Base-by-base conservation (phyloP, 1,140 invertebrate genomes). In the Philotrypesis tridentata region DNA sequence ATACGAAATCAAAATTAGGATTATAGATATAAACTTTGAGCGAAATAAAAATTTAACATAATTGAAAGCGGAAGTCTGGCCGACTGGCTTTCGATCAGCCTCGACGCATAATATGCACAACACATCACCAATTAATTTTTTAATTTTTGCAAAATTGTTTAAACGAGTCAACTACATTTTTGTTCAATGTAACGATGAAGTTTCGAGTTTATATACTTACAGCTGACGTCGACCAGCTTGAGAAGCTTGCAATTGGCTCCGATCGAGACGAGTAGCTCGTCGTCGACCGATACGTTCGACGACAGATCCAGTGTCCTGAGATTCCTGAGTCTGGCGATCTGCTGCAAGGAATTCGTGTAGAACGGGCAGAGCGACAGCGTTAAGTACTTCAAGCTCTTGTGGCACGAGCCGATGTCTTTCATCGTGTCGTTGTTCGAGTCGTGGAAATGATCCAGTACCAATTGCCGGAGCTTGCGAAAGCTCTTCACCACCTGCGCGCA, bases 371-470 rank as follows among this genome's bases (percentile, higher is more conserved):
- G 14, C 23, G 77, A 29, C 23, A 79, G 27, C 23, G 77, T 60
- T 40, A 79, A 55, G 1, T 27, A 23, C 12, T 27, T 79, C 31
- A 79, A 79, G 7, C 17, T 79, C 21, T 14, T 12, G 33, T 5
- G 37, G 27, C 68, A 72, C 3, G 12, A 61, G 7, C 78, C 25
- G 40, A 79, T 79, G 7, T 43, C 1, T 27, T 63, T 33, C 31
- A 80, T 61, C 14, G 79, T 65, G 23, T 43, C 40, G 29, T 29
- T 23, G 43, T 80, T 80, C 21, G 68, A 80, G 65, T 80, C 70
- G 25, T 80, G 68, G 6, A 73, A 73, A 65, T 73, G 79, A 4
- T 73, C 70, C 4, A 73, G 27, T 1, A 73, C 21, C 17, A 80
- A 8, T 73, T 27, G 31, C 3, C 43, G 65, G 4, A 80, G 33